Evolutionary conservation across 2,888 invertebrate species (phyloP), one percentile per base, ranked within the genome.

Genomic region (Melikaiella ostensackeni): DNA sequence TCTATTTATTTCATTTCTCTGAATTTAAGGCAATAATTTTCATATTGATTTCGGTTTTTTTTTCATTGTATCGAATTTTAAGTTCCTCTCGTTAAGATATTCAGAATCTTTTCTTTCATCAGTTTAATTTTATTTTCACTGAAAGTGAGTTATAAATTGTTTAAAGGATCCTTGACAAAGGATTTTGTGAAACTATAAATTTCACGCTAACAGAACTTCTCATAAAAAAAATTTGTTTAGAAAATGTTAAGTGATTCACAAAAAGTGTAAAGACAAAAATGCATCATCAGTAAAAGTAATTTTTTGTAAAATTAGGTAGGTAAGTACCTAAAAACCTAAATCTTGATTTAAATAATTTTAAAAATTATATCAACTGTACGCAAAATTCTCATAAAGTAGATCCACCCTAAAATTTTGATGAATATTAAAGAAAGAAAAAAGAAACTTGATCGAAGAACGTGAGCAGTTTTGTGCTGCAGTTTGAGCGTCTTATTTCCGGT

Each of bases 291-390:
- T 21, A 21, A 55, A 55, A 55, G 8, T 11, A 21, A 21, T 55
- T 55, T 27, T 59, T 59, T 59, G 5, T 27, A 59, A 59, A 27
- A 59, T 27, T 59, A 16, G 59, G 59, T 59, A 59, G 16, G 59
- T 59, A 59, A 59, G 59, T 59, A 59, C 27, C 59, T 55, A 59
- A 27, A 59, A 24, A 1, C 27, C 24, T 59, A 27, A 27, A 59
- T 11, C 5, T 59, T 59, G 13, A 13, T 59, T 9, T 13, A 27
- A 27, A 27, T 13, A 16, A 59, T 24, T 59, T 27, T 24, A 6
- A 13, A 16, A 24, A 59, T 13, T 27, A 27, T 27, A 59, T 27
- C 27, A 27, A 59, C 16, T 59, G 24, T 59, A 21, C 13, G 11
- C 6, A 27, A 59, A 59, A 59, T 16, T 59, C 11, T 11, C 24